Evolutionary conservation across 2,113 vertebrate species (phyloP).

Genomic region (Empidonax alnorum): DNA sequence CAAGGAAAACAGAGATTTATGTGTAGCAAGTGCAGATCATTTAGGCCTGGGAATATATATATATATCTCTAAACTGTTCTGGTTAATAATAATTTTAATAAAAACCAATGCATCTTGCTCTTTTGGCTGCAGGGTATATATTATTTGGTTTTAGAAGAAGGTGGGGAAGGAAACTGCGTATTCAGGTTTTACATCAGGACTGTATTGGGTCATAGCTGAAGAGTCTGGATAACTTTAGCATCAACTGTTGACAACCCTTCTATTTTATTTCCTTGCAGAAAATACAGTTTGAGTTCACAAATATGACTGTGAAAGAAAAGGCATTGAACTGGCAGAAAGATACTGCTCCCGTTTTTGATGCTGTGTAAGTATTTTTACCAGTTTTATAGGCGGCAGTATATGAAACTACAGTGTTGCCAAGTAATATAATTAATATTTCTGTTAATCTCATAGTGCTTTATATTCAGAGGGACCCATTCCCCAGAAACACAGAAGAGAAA

Average conservation of each 20-base stretch:
- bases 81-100: not conserved
- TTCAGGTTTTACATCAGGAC: not conserved
- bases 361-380: slow-evolving; percentile 75
- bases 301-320: slow-evolving; percentile 46
- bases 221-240: not conserved
- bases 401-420: not conserved
- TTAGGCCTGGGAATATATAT: not conserved
- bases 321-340: slow-evolving; percentile 68
- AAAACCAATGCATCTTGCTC: not conserved
- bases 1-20: not conserved
- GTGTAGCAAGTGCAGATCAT: not conserved
- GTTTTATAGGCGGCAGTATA: not conserved
- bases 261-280: slow-evolving; percentile 54
- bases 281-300: slow-evolving; percentile 66
- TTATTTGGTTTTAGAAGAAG: not conserved
- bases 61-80: not conserved
- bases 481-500: not conserved
- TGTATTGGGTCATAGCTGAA: not conserved
- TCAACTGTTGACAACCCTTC: not conserved
- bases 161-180: not conserved
- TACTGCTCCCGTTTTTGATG: slow-evolving; percentile 65
- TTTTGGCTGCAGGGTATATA: not conserved
- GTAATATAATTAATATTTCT: not conserved
- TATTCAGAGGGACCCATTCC: not conserved
- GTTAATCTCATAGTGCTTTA: not conserved